Base-by-base conservation (phyloP, 2,113 vertebrate genomes). In the Tenebrosternarchus preto region DNA sequence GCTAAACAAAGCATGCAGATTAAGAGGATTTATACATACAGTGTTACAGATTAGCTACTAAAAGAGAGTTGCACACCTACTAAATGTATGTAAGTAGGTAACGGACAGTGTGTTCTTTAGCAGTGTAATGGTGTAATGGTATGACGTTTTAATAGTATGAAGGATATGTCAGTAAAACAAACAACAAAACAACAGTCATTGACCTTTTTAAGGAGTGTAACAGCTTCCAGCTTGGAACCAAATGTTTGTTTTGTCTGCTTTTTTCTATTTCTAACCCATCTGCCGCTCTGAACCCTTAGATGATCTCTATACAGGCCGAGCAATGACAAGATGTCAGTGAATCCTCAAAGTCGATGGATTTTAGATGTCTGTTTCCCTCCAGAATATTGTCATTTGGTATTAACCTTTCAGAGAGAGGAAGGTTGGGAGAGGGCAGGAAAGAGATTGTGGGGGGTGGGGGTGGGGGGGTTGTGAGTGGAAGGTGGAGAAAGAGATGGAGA, bases 381-480 rank as follows among this genome's bases (percentile, higher is more conserved):
- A 81, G 46, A 78, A 39, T 78, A 78, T 87, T 86, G 85, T 87
- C 90, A 84, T 88, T 90, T 87, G 80, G 83, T 87, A 84, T 86
- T n/a, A 59, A 83, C 73, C 57, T 59, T 69, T 77, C 67, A 81
- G 76, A 82, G 29, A 27, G 76, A 12, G 78, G 60, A 43, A 17
- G 16, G 77, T 56, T 69, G 43, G 12, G 43, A 7, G 43, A 50
- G 43, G 43, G 43, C 43, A 12, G 8, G 43, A 15, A 12, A 15
- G 43, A 50, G 43, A 15, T n/a, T 55, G 39, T 16, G 50, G 69
- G 77, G 67, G 73, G 73, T 80, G 3, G 25, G 82, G 78, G 78
- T 68, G 66, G 60, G 80, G 80, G 76, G 69, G 59, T 57, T 36
- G 78, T 57, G 86, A 82, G 72, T 3, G 11, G 82, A 77, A 77